Evolutionary conservation across 2,797 vertebrate genomes (phyloP).

Genomic region (Apogon talboti): DNA sequence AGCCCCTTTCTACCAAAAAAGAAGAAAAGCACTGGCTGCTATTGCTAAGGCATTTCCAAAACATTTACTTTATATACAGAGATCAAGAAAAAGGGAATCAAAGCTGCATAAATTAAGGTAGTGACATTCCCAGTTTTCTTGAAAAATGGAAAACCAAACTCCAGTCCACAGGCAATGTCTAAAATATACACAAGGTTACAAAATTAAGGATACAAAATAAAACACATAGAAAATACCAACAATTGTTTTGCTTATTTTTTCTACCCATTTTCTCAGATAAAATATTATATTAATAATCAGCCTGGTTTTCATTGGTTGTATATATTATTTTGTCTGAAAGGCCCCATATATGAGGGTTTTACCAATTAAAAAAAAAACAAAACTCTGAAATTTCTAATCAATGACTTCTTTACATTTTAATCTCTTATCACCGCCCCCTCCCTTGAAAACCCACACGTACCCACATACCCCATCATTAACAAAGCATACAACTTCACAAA

Average conservation of each 20-base stretch:
- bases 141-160: slow-evolving; percentile 35
- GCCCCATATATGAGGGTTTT: neutral
- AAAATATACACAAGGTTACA: slow-evolving; percentile 66
- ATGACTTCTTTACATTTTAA: slow-evolving; percentile 15
- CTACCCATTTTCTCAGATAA: slow-evolving; percentile 16
- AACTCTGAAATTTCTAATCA: neutral
- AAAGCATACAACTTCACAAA: slow-evolving; percentile 28
- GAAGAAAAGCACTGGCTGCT: slow-evolving; percentile 59
- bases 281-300: slow-evolving; percentile 20
- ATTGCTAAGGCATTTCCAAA: slow-evolving; percentile 67
- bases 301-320: neutral
- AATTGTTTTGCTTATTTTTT: neutral
- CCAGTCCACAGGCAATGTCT: slow-evolving; percentile 62
- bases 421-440: neutral
- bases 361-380: slow-evolving; percentile 15
- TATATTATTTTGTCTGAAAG: slow-evolving; percentile 2
- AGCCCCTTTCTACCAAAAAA: slow-evolving; percentile 41
- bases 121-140: slow-evolving; percentile 53
- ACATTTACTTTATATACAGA: slow-evolving; percentile 74
- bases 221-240: slow-evolving; percentile 24
- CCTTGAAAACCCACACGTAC: slow-evolving; percentile 20
- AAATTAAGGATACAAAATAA: slow-evolving; percentile 28
- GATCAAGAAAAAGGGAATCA: slow-evolving; percentile 43
- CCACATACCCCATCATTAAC: slow-evolving; percentile 13
- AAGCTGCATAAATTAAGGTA: slow-evolving; percentile 71